Base-by-base conservation (phyloP, 37 sponge, comb jelly and placozoan species). In the Haliclona indistincta region DNA sequence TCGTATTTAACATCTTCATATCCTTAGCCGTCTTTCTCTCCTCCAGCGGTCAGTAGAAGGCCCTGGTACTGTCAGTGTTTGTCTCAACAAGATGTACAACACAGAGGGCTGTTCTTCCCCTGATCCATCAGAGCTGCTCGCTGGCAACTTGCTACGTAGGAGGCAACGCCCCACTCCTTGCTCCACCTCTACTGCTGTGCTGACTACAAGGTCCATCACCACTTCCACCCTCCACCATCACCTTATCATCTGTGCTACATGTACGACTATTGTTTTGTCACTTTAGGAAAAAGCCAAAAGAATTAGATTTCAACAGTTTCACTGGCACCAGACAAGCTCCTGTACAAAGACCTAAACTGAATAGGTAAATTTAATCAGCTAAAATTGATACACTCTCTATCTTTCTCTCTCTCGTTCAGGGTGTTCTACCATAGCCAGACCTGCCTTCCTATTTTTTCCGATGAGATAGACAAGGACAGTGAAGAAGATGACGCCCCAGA, bases 381-480 rank as follows among this genome's bases (percentile, higher is more conserved):
- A 5, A 17, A 6, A 32, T 35, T 41, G 52, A 15, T 28, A 8
- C 43, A 13, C 20, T 45, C 34, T 30, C 20, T 38, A 5, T 56
- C 42, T 36, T 25, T 28, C 38, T 17, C 22, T 51, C 5, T 71
- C 15, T 25, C 25, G 28, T 74, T 37, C 37, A 88, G 88, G 54
- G 44, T 74, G 4, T 92, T 77, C 56, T 83, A 81, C 53, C 92
- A 92, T 70, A 73, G 68, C 15, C 84, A 71, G 34, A 71, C 92
- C 0, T 80, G 74, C 39, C 65, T 83, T 62, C 92, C 92, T 15
- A 69, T 92, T 56, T 38, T 86, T 32, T 64, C 75, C 3, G 75
- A 75, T 28, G 94, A 93, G 78, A 63, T 78, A 26, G 79, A 93
- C 8, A 28, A 22, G 13, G 87, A 86, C 58, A 88, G 89, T 66